A percentile compares a stretch with the other conserved stretches of the same genome.
Evolutionary conservation across 2,888 invertebrate species (phyloP).

Genomic region (Himalopsyche japonica): DNA sequence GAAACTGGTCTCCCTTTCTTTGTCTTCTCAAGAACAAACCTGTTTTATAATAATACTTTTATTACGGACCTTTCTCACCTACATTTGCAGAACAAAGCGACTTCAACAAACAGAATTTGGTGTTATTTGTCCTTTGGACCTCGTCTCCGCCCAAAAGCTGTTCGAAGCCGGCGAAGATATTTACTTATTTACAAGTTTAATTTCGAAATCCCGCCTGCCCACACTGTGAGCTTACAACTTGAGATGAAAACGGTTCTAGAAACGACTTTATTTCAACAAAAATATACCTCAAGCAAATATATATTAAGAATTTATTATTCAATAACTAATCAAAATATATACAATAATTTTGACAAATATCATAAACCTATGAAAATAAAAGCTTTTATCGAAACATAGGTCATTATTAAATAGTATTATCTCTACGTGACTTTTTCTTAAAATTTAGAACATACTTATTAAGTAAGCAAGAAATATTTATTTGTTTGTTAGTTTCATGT

Average conservation of each 20-base stretch:
- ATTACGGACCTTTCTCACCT: background rate
- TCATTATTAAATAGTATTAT: too few species aligned
- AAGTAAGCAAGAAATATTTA: too few species aligned
- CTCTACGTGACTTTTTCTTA: too few species aligned
- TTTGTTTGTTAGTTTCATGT: too few species aligned
- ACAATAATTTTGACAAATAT: too few species aligned
- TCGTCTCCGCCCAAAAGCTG: background rate
- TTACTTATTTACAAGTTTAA: slow-evolving; percentile 1
- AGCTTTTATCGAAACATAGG: too few species aligned
- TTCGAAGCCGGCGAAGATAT: background rate
- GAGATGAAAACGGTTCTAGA: background rate
- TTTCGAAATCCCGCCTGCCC: background rate
- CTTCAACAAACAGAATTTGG: background rate
- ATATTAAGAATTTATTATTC: too few species aligned
- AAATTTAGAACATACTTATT: too few species aligned
- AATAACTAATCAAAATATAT: too few species aligned
- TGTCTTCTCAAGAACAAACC: background rate
- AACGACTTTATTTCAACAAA: background rate
- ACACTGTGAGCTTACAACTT: background rate
- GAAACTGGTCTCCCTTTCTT: background rate
- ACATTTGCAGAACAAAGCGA: slow-evolving; percentile 1
- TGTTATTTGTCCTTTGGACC: slow-evolving; percentile 1
- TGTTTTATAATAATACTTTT: background rate
- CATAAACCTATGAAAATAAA: too few species aligned
- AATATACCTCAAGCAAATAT: too few species aligned